phyloP scores from a whole-genome alignment of 2,888 invertebrate species.

The Chalcosyrphus nemorum region DNA sequence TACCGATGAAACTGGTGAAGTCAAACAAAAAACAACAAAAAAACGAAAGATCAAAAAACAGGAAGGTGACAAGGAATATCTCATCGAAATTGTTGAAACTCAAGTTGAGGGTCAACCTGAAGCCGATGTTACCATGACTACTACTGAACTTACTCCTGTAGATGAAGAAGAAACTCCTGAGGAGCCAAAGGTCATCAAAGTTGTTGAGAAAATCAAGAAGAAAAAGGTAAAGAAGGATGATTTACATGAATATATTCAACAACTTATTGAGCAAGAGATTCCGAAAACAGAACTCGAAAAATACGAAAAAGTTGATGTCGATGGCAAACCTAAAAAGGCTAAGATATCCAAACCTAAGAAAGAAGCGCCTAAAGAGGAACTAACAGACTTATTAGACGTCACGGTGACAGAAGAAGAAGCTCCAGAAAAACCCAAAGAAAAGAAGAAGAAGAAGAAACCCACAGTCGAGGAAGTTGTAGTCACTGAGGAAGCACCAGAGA shows the following conservation, averaged over 20 bases:
- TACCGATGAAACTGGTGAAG: conserved; percentile 73
- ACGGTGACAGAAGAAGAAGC: conserved; percentile 76
- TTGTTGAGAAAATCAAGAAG: conserved; percentile 74
- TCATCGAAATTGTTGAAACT: conserved; percentile 76
- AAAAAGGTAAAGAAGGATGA: conserved; percentile 80
- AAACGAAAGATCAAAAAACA: conserved; percentile 78
- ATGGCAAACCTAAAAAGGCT: conserved; percentile 78
- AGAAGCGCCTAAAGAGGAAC: conserved; percentile 67
- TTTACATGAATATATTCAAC: conserved; percentile 80
- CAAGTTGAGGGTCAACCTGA: conserved; percentile 77
- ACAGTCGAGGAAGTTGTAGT: conserved; percentile 74
- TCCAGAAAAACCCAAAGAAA: conserved; percentile 74
- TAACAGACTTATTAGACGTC: conserved; percentile 75
- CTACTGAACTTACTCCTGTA: conserved; percentile 78
- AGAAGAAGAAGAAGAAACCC: conserved; percentile 76
- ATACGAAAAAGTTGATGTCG: conserved; percentile 81
- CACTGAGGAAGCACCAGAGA: conserved; percentile 60
- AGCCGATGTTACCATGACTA: conserved; percentile 80
- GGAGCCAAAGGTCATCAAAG: conserved; percentile 55
- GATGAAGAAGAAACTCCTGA: conserved; percentile 74
- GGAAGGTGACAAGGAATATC: conserved; percentile 76
- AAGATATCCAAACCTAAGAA: conserved; percentile 75
- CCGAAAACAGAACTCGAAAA: conserved; percentile 82
- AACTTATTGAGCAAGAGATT: conserved; percentile 81
- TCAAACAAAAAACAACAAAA: conserved; percentile 74